Evolutionary conservation across 2,888 invertebrate genomes (phyloP).

Genomic region (Pheosia tremula): DNA sequence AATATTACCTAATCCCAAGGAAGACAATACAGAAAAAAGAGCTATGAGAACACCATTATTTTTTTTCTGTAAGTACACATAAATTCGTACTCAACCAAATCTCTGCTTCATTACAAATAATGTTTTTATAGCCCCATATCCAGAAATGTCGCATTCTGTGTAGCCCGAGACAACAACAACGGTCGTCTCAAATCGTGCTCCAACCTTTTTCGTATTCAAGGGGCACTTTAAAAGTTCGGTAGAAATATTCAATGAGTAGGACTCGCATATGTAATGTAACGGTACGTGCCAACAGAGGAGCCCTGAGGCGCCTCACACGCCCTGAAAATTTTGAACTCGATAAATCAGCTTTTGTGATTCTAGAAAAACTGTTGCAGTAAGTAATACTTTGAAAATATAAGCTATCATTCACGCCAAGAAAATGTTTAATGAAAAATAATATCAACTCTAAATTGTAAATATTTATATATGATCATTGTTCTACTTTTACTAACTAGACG

Average conservation of each 20-base stretch:
- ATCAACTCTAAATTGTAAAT: too few relatives aligned
- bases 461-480: too few relatives aligned
- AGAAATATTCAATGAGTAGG: slow-evolving; percentile 53
- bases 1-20: too few relatives aligned
- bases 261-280: slow-evolving; percentile 33
- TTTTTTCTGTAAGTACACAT: not conserved
- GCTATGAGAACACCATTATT: not conserved
- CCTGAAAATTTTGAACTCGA: slow-evolving; percentile 21
- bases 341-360: slow-evolving; percentile 11
- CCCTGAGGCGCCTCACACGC: slow-evolving; percentile 12
- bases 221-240: slow-evolving; percentile 54
- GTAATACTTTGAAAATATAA: too few relatives aligned
- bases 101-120: slow-evolving; percentile 16
- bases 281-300: slow-evolving; percentile 41
- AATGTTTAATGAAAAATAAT: too few relatives aligned
- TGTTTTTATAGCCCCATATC: slow-evolving; percentile 27
- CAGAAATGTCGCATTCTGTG: not conserved
- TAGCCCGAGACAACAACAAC: slow-evolving; percentile 19
- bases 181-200: slow-evolving; percentile 31
- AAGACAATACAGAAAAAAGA: too few relatives aligned
- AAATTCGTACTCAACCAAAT: not conserved
- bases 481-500: too few relatives aligned
- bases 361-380: slow-evolving; percentile 4
- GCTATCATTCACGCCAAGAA: too few relatives aligned
- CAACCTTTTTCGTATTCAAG: slow-evolving; percentile 53